Conservation (phyloP, 2,113 vertebrate genomes). For the Kryptolebias marmoratus region DNA sequence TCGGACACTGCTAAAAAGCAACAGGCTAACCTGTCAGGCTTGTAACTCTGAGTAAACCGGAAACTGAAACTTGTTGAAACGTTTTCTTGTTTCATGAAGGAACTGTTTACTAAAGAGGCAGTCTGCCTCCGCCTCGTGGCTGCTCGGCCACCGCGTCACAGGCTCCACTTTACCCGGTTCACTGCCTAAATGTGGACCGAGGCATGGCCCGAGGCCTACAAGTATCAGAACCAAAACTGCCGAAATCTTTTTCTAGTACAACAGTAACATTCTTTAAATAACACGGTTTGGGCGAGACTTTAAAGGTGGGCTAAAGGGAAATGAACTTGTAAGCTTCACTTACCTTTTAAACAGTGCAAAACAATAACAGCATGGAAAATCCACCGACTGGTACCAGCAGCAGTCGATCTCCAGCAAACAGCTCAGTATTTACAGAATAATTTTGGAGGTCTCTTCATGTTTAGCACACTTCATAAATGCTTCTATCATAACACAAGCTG, state of each 20-base stretch:
- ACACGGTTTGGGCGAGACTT: too few species aligned
- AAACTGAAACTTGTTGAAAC: too few species aligned
- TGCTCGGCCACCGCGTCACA: not conserved
- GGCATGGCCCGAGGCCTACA: slow-evolving; percentile 67
- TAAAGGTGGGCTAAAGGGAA: too few species aligned
- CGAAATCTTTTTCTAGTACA: not conserved
- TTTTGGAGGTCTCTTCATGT: slow-evolving; percentile 8
- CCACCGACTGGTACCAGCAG: too few species aligned
- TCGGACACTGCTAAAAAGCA: too few species aligned
- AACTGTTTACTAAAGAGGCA: too few species aligned
- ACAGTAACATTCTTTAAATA: too few species aligned
- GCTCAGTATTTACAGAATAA: not conserved
- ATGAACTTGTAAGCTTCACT: not conserved
- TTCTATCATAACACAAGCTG: not conserved
- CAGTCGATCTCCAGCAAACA: not conserved
- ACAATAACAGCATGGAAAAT: not conserved
- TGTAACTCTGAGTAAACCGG: too few species aligned
- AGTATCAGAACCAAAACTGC: not conserved
- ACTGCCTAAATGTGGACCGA: slow-evolving; percentile 49
- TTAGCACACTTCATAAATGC: not conserved
- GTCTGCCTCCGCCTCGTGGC: not conserved
- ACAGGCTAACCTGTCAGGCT: too few species aligned
- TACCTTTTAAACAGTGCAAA: slow-evolving; percentile 18
- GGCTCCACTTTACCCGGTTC: not conserved
- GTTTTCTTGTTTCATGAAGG: too few species aligned